These are phyloP conservation scores for Marmota flaviventris DNA, from an alignment of 2,113 vertebrate species.

Conservation along the genomic window DNA sequence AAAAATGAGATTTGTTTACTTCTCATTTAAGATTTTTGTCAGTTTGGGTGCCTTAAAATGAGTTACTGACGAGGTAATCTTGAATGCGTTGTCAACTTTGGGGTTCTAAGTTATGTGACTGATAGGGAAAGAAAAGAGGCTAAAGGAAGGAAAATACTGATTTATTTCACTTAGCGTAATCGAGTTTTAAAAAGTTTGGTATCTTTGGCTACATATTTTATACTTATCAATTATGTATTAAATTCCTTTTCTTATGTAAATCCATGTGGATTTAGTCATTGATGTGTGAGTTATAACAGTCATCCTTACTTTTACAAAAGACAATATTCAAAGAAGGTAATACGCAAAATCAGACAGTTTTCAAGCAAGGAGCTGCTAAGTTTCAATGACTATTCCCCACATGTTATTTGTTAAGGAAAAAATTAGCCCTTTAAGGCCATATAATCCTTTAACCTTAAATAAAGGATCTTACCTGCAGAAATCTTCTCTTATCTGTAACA, in stretches of 20 bases:
- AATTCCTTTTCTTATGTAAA: slow-evolving; percentile 3
- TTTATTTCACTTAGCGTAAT: not conserved
- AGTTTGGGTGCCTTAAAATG: not conserved
- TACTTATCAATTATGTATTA: not conserved
- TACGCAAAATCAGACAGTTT: not conserved
- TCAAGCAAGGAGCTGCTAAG: not conserved
- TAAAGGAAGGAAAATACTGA: slow-evolving; percentile 2
- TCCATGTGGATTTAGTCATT: slow-evolving; percentile 10
- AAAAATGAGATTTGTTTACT: slow-evolving; percentile 43
- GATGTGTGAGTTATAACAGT: not conserved
- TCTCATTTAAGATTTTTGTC: not conserved
- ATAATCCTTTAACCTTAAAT: slow-evolving; percentile 4
- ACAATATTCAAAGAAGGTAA: not conserved
- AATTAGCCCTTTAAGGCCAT: not conserved
- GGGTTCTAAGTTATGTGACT: not conserved
- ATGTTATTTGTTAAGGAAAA: not conserved
- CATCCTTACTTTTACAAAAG: not conserved
- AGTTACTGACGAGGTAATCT: not conserved
- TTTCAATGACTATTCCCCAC: not conserved
- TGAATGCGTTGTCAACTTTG: not conserved
- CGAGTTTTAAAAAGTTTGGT: slow-evolving; percentile 22
- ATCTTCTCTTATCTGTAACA: slow-evolving; percentile 39
- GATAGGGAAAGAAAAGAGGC: not conserved
- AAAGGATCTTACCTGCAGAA: not conserved
- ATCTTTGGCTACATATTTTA: slow-evolving; percentile 27